Conservation (phyloP, 2,797 vertebrate species). For the Falco berigora region DNA sequence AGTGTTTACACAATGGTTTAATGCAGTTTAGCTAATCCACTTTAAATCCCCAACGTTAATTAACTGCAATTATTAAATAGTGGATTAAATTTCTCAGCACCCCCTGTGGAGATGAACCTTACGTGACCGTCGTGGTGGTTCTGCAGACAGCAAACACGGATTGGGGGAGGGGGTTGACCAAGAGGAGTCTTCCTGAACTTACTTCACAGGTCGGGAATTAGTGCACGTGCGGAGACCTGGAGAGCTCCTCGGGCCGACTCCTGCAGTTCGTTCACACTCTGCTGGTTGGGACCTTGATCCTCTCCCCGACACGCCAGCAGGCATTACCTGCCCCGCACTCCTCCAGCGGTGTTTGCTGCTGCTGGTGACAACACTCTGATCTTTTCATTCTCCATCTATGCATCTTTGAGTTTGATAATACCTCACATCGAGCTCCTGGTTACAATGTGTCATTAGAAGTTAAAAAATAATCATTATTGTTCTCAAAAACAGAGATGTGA, state of each 20-base stretch:
- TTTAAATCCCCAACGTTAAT: background rate
- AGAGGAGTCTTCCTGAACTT: background rate
- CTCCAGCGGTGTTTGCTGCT: fast-evolving
- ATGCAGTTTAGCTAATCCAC: background rate
- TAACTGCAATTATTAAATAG: background rate
- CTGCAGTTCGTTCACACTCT: background rate
- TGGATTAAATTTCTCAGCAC: background rate
- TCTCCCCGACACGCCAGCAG: background rate
- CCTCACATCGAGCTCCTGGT: background rate
- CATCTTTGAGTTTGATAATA: background rate
- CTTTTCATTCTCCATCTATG: background rate
- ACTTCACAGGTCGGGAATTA: background rate
- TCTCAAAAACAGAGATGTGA: background rate
- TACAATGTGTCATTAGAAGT: background rate
- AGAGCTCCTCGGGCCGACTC: background rate
- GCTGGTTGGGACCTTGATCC: background rate
- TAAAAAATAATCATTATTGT: background rate
- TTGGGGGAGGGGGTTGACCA: background rate
- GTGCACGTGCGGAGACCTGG: background rate
- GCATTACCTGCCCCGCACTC: background rate
- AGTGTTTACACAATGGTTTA: background rate
- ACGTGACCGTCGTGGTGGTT: background rate
- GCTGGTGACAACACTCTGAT: background rate
- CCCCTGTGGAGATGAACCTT: background rate
- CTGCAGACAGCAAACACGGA: background rate